phyloP scores from a whole-genome alignment of 2,888 invertebrate genomes.

The Habroteleia sp. region DNA sequence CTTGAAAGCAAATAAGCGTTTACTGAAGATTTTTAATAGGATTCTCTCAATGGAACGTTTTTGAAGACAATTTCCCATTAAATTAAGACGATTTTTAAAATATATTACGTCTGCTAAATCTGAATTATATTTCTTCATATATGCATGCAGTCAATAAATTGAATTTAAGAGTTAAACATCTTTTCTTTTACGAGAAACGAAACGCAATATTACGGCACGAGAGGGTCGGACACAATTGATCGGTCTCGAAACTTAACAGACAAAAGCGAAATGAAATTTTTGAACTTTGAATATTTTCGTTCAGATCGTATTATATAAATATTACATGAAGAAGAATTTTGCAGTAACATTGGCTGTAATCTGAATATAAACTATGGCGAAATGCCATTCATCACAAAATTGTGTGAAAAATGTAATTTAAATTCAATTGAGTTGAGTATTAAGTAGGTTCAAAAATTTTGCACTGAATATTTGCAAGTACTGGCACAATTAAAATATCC shows the following conservation, averaged over 20 bases:
- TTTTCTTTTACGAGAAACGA: conserved; percentile 40
- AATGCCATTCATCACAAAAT: background rate
- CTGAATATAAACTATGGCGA: background rate
- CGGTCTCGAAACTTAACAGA: conserved; percentile 37
- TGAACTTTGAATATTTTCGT: conserved; percentile 32
- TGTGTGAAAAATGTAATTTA: too few species aligned
- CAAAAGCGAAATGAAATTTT: conserved; percentile 34
- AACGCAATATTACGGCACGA: conserved; percentile 34
- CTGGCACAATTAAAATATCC: too few species aligned
- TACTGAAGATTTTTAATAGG: too few species aligned
- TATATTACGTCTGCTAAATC: conserved; percentile 21
- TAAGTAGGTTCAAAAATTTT: too few species aligned
- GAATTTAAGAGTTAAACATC: conserved; percentile 50
- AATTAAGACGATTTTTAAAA: conserved; percentile 12
- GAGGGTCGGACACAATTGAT: conserved; percentile 30
- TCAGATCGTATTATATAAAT: conserved; percentile 20
- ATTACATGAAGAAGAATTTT: conserved; percentile 29
- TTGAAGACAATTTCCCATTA: too few species aligned
- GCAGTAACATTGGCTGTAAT: conserved; percentile 1
- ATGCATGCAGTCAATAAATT: conserved; percentile 44
- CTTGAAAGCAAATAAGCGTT: too few species aligned
- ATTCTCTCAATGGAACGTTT: too few species aligned
- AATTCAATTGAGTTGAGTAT: too few species aligned
- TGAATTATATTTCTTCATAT: conserved; percentile 20
- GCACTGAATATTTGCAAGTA: too few species aligned